phyloP scores from a whole-genome alignment of 2,888 invertebrate genomes.

The Spisula solida region DNA sequence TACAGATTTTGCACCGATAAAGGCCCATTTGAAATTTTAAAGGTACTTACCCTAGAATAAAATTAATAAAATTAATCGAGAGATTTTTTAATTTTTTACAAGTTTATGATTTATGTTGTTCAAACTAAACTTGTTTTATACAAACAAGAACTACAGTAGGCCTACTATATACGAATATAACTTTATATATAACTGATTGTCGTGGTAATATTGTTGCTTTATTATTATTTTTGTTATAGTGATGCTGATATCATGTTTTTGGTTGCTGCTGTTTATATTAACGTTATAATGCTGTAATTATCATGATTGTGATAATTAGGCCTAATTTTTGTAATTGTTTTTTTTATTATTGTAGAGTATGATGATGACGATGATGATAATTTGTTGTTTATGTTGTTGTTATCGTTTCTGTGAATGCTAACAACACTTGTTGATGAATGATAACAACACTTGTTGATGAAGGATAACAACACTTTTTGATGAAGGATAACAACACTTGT shows the following conservation, averaged over 20 bases:
- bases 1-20: conserved; percentile 37
- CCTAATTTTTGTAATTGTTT: not conserved
- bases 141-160: no score
- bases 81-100: no score
- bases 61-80: no score
- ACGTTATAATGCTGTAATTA: no score
- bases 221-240: not conserved
- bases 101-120: no score
- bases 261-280: no score
- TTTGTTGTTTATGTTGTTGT: not conserved
- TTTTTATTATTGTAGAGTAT: not conserved
- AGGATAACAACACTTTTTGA: no score
- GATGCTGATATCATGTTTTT: not conserved
- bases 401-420: no score
- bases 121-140: not conserved
- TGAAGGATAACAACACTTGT: no score
- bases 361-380: not conserved
- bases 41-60: not conserved
- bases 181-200: no score
- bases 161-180: no score
- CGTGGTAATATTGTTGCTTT: not conserved
- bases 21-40: conserved; percentile 24
- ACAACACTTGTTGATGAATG: not conserved
- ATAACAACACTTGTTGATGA: no score
- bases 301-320: not conserved